phyloP scores from a whole-genome alignment of 2,888 invertebrate genomes.

The Ametastegia equiseti region DNA sequence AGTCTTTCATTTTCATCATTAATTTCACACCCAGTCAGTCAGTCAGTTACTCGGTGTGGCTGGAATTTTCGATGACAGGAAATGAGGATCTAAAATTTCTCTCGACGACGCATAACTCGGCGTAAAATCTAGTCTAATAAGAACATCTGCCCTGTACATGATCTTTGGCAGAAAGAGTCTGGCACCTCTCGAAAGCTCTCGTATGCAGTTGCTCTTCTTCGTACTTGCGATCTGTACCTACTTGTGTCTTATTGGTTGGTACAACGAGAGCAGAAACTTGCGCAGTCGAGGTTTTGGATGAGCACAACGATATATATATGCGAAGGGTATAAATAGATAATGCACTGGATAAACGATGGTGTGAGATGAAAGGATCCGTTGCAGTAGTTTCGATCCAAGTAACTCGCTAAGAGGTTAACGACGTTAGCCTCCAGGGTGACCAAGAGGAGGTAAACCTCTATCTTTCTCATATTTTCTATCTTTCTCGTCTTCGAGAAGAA shows the following conservation, averaged over 20 bases:
- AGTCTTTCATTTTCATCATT: conserved; percentile 9
- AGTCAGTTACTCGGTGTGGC: too few species aligned
- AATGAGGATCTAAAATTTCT: conserved; percentile 59
- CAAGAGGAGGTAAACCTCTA: neutral
- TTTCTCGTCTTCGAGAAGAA: neutral
- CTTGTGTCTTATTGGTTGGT: neutral
- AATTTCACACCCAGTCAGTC: conserved; percentile 9
- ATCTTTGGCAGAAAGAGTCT: too few species aligned
- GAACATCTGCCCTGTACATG: too few species aligned
- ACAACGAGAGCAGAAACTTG: neutral
- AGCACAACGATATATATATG: neutral
- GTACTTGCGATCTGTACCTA: too few species aligned
- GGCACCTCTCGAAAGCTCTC: too few species aligned
- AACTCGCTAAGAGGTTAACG: conserved; percentile 59
- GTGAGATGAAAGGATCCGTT: conserved; percentile 61
- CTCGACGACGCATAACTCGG: conserved; percentile 42
- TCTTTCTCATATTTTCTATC: neutral
- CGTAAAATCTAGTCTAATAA: neutral
- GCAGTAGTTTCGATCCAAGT: conserved; percentile 51
- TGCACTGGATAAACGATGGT: conserved; percentile 62
- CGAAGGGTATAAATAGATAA: conserved; percentile 66
- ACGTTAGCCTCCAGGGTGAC: conserved; percentile 53
- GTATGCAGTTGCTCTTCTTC: too few species aligned
- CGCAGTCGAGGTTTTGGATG: neutral
- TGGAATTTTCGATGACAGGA: conserved; percentile 58